These are phyloP conservation scores for Crypturellus tataupa DNA, from an alignment of 2,797 vertebrate species.

Conservation along the genomic window DNA sequence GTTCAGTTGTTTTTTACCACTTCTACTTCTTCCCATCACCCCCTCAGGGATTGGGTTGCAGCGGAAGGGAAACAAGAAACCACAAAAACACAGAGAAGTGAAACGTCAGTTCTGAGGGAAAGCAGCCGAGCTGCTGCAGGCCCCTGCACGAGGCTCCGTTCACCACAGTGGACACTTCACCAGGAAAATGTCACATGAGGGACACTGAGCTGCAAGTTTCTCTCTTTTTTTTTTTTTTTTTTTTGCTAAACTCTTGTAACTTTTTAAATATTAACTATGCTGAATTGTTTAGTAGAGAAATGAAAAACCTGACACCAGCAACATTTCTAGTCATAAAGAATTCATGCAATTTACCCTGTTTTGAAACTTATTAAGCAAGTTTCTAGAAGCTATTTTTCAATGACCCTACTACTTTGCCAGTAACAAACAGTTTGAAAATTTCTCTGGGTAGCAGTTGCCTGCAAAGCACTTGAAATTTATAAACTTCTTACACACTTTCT, in stretches of 20 bases:
- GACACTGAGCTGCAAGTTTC: background rate
- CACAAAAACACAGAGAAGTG: constrained; percentile 1
- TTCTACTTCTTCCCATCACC: background rate
- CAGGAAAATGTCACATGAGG: background rate
- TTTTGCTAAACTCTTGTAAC: background rate
- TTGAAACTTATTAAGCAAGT: constrained; percentile 47
- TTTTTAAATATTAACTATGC: constrained; percentile 47
- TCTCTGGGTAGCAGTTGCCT: constrained; percentile 58
- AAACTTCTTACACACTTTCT: constrained; percentile 41
- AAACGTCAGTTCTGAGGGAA: background rate
- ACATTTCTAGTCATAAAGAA: constrained; percentile 44
- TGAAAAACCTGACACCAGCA: constrained; percentile 6
- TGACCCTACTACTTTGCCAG: background rate
- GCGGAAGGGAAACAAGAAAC: background rate
- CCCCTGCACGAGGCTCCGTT: background rate
- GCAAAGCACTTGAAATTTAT: constrained; percentile 65
- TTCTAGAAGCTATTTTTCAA: constrained; percentile 48
- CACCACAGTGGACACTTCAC: background rate
- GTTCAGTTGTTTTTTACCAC: background rate
- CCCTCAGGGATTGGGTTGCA: background rate
- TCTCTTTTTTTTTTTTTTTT: too few relatives aligned
- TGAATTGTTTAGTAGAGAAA: background rate
- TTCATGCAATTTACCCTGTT: constrained; percentile 30
- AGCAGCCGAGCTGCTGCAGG: background rate
- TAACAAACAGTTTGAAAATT: constrained; percentile 44